A percentile compares a stretch with the other conserved stretches of the same genome.
These are phyloP conservation scores for Neocrepidodera transversa DNA, from an alignment of 2,888 invertebrate species.

Conservation along the genomic window DNA sequence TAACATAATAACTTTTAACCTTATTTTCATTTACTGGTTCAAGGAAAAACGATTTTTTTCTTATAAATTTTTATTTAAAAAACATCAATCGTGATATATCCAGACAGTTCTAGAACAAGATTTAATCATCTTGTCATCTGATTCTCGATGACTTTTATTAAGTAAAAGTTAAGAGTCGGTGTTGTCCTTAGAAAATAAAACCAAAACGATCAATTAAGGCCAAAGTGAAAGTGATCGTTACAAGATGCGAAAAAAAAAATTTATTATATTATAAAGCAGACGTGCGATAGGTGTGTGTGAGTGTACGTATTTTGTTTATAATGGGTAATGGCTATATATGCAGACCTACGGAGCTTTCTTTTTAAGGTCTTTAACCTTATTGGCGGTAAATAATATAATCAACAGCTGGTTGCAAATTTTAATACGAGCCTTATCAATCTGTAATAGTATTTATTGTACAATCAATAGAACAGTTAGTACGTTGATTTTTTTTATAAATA, in stretches of 20 bases:
- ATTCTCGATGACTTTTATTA: not conserved
- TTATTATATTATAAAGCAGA: slow-evolving; percentile 10
- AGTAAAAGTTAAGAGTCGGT: slow-evolving; percentile 25
- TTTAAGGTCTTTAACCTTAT: slow-evolving; percentile 42
- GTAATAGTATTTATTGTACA: too few relatives aligned
- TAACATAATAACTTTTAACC: too few relatives aligned
- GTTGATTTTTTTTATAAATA: too few relatives aligned
- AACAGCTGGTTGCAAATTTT: slow-evolving; percentile 29
- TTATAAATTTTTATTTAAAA: too few relatives aligned
- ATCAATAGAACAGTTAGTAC: too few relatives aligned
- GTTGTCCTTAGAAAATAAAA: slow-evolving; percentile 25
- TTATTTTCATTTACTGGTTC: too few relatives aligned
- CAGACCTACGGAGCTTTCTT: slow-evolving; percentile 39
- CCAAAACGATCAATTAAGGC: slow-evolving; percentile 34
- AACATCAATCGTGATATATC: not conserved
- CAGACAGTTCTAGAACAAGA: not conserved
- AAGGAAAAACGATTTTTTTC: too few relatives aligned
- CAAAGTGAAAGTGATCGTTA: slow-evolving; percentile 42
- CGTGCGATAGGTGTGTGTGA: slow-evolving; percentile 21
- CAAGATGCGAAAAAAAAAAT: slow-evolving; percentile 28
- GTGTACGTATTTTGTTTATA: slow-evolving; percentile 11
- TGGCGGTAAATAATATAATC: slow-evolving; percentile 17
- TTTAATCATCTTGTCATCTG: not conserved
- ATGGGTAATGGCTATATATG: not conserved
- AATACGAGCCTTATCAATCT: too few relatives aligned